Evolutionary conservation across 2,113 vertebrate genomes (phyloP).

Genomic region (Oplegnathus fasciatus): DNA sequence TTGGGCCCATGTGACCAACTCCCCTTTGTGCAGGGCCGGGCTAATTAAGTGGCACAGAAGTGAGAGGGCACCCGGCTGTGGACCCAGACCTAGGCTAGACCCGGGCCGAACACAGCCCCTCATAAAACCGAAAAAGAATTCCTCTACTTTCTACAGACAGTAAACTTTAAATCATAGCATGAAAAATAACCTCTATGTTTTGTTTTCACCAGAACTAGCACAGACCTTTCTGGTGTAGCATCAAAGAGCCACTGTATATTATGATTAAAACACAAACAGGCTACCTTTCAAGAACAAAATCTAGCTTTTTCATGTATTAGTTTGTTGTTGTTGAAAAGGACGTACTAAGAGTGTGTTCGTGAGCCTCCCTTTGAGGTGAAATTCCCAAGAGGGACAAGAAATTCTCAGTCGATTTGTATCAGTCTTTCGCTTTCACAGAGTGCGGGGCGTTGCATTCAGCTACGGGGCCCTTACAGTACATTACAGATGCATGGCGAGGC

Average conservation of each 20-base stretch:
- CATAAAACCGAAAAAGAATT: slow-evolving; percentile 57
- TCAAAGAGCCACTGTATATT: slow-evolving; percentile 32
- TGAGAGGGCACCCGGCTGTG: slow-evolving; percentile 69
- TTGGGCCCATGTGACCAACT: slow-evolving; percentile 83
- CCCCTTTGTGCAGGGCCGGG: slow-evolving; percentile 58
- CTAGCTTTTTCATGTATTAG: slow-evolving; percentile 29
- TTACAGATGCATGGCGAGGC: slow-evolving; percentile 49
- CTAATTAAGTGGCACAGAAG: slow-evolving; percentile 81
- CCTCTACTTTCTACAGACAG: slow-evolving; percentile 29
- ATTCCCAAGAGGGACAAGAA: slow-evolving; percentile 16
- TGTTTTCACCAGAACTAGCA: slow-evolving; percentile 16
- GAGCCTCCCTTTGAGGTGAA: slow-evolving; percentile 40
- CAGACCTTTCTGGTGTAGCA: not conserved
- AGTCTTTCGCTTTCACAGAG: slow-evolving; percentile 9
- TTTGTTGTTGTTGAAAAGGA: slow-evolving; percentile 48
- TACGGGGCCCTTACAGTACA: slow-evolving; percentile 14
- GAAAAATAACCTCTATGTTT: slow-evolving; percentile 61
- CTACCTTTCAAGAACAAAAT: slow-evolving; percentile 32
- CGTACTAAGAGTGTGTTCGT: not conserved
- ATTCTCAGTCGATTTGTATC: slow-evolving; percentile 22
- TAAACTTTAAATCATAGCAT: slow-evolving; percentile 38
- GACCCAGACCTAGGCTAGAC: slow-evolving; percentile 62
- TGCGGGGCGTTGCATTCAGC: not conserved
- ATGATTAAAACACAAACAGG: slow-evolving; percentile 36
- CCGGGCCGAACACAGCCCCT: slow-evolving; percentile 57